Percentiles rank a stretch among this genome's conserved stretches.
Conservation (phyloP, 1,140 invertebrate species). For the Copidosoma floridanum region DNA sequence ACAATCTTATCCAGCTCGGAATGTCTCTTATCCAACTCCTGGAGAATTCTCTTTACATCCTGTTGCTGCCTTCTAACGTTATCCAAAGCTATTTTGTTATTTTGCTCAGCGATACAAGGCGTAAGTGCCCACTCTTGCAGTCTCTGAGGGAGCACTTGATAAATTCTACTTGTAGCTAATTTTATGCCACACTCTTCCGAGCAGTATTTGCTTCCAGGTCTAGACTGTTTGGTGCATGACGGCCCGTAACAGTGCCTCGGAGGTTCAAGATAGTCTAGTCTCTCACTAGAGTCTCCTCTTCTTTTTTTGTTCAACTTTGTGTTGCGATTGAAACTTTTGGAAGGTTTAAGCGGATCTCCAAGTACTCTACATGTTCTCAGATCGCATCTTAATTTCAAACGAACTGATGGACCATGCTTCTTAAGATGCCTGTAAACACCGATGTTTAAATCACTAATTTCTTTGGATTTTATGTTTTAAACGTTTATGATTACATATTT, state of each 20-base stretch:
- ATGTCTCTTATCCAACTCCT: conserved; percentile 75
- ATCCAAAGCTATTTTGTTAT: conserved; percentile 80
- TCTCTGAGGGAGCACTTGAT: conserved; percentile 83
- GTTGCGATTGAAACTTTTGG: conserved; percentile 47
- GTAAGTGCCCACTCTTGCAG: conserved; percentile 93
- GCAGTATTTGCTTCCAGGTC: conserved; percentile 91
- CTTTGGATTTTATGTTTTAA: background rate
- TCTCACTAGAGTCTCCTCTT: conserved; percentile 59
- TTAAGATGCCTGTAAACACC: conserved; percentile 63
- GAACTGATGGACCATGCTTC: conserved; percentile 72
- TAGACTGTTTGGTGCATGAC: conserved; percentile 75
- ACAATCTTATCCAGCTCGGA: conserved; percentile 80
- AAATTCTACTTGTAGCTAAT: conserved; percentile 83
- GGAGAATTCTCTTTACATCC: conserved; percentile 71
- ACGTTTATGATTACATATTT: background rate
- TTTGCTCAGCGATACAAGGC: conserved; percentile 83
- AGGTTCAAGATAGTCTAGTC: conserved; percentile 53
- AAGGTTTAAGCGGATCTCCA: conserved; percentile 49
- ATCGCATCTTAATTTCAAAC: conserved; percentile 65
- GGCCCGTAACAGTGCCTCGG: conserved; percentile 89
- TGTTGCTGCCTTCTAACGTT: conserved; percentile 76
- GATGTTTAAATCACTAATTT: background rate
- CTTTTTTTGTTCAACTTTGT: conserved; percentile 50
- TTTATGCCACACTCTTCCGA: conserved; percentile 90
- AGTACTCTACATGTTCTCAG: conserved; percentile 56